A percentile compares a stretch with the other conserved stretches of the same genome.
Evolutionary conservation across 2,888 invertebrate species (phyloP).

Genomic region (Mellilla xanthometata): DNA sequence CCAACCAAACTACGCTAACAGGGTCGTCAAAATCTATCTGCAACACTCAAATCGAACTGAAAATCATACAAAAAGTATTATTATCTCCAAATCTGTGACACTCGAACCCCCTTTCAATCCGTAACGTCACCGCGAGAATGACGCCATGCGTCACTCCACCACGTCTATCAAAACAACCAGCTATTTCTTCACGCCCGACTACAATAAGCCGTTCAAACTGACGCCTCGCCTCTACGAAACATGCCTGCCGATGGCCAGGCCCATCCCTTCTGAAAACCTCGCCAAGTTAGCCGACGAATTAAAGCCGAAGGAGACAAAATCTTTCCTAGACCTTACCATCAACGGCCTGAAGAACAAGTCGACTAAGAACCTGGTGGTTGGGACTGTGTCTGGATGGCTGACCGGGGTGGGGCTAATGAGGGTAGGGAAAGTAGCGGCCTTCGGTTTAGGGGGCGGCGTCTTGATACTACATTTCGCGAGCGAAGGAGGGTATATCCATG

Average conservation of each 20-base stretch:
- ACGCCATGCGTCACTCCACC: not conserved
- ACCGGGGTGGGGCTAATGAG: constrained; percentile 90
- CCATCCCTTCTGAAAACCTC: constrained; percentile 46
- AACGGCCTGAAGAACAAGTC: constrained; percentile 49
- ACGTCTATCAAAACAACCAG: constrained; percentile 1
- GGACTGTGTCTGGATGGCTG: constrained; percentile 79
- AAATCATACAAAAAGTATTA: too few relatives aligned
- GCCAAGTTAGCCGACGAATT: constrained; percentile 39
- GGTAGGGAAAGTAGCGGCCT: constrained; percentile 93
- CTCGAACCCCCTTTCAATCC: not conserved
- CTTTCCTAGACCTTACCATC: constrained; percentile 47
- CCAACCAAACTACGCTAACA: too few relatives aligned
- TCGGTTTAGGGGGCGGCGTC: constrained; percentile 93
- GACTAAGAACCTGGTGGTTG: constrained; percentile 55
- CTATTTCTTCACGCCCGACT: constrained; percentile 2
- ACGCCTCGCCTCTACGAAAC: constrained; percentile 21
- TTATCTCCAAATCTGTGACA: too few relatives aligned
- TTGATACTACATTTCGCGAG: constrained; percentile 93
- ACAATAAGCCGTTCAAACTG: constrained; percentile 11
- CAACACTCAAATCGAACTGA: too few relatives aligned
- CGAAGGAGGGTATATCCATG: constrained; percentile 92
- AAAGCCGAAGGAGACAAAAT: constrained; percentile 42
- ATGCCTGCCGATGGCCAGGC: constrained; percentile 59
- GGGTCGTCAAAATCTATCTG: too few relatives aligned
- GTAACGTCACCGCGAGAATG: not conserved